Evolutionary conservation across 2,888 invertebrate genomes (phyloP).

Genomic region (Monopis laevigella): DNA sequence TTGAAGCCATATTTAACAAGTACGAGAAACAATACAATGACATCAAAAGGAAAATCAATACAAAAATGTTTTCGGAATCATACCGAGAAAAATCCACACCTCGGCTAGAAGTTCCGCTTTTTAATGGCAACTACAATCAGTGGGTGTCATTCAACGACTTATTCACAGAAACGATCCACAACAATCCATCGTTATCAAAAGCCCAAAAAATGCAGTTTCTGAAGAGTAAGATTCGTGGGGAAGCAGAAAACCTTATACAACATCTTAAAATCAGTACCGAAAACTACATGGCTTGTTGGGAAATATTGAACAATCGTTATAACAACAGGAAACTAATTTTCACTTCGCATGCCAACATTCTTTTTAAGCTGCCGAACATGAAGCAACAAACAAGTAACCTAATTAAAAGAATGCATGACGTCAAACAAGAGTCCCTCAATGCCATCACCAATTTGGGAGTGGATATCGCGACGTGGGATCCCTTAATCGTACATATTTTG

Average conservation of each 20-base stretch:
- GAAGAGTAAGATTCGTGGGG: slow-evolving; percentile 19
- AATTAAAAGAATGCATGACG: slow-evolving; percentile 20
- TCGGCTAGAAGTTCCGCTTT: slow-evolving; percentile 17
- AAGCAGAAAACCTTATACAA: slow-evolving; percentile 22
- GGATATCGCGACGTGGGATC: slow-evolving; percentile 18
- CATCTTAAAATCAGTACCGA: slow-evolving; percentile 21
- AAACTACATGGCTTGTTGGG: slow-evolving; percentile 21
- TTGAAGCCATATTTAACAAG: slow-evolving; percentile 15
- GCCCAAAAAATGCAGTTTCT: slow-evolving; percentile 23
- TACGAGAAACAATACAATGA: neutral
- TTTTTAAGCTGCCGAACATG: slow-evolving; percentile 17
- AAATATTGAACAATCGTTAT: slow-evolving; percentile 20
- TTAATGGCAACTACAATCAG: slow-evolving; percentile 19
- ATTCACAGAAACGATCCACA: slow-evolving; percentile 21
- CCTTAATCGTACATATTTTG: slow-evolving; percentile 18
- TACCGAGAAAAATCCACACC: slow-evolving; percentile 15
- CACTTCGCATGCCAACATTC: slow-evolving; percentile 16
- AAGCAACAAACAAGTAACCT: slow-evolving; percentile 15
- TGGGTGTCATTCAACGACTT: slow-evolving; percentile 20
- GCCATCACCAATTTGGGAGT: slow-evolving; percentile 20
- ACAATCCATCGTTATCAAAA: slow-evolving; percentile 17
- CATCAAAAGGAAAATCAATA: slow-evolving; percentile 4
- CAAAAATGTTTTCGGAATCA: slow-evolving; percentile 5
- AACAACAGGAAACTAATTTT: slow-evolving; percentile 19
- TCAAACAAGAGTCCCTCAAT: slow-evolving; percentile 18